Evolutionary conservation across 2,888 invertebrate genomes (phyloP), one percentile per base, ranked within the genome.

Genomic region (Crematogaster levior): DNA sequence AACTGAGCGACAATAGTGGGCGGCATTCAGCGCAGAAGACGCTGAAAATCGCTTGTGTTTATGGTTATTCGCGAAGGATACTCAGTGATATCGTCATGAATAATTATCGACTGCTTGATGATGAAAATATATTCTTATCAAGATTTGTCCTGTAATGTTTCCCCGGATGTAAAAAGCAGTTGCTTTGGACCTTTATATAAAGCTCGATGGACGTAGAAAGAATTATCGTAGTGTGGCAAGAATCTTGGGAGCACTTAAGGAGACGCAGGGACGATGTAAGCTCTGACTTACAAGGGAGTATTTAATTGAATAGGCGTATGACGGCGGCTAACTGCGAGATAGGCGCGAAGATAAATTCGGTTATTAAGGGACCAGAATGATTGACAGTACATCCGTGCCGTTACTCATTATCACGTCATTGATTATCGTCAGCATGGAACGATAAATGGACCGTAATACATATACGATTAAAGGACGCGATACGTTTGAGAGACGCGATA

Each of bases 241-340:
- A 85, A 88, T 81, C 81, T 75, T 86, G n/a, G n/a, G n/a, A n/a
- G n/a, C n/a, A 81, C 79, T 88, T 84, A 88, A 61, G n/a, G n/a
- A n/a, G n/a, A 63, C 7, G 12, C 51, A 37, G n/a, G 34, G 12
- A 77, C 24, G 0, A 56, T 43, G 40, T 66, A 66, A 66, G 18
- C 12, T 53, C 24, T 53, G 56, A 30, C 21, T 77, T 53, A 40
- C 40, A n/a, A n/a, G 15, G 66, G 30, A 18, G 9, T 43, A 34
- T 12, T 56, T 68, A 34, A 53, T 77, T 56, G 40, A 30, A 56
- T 68, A 53, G 18, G 56, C 24, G 30, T 70, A 37, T 79, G 18
- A n/a, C n/a, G 70, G 56, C 68, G 66, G 40, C 56, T 43, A 30
- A 37, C 3, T n/a, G 56, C 6, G 30, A 5, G 46, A 77, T 43